Evolutionary conservation across 2,888 invertebrate genomes (phyloP).

Genomic region (Automeris io): DNA sequence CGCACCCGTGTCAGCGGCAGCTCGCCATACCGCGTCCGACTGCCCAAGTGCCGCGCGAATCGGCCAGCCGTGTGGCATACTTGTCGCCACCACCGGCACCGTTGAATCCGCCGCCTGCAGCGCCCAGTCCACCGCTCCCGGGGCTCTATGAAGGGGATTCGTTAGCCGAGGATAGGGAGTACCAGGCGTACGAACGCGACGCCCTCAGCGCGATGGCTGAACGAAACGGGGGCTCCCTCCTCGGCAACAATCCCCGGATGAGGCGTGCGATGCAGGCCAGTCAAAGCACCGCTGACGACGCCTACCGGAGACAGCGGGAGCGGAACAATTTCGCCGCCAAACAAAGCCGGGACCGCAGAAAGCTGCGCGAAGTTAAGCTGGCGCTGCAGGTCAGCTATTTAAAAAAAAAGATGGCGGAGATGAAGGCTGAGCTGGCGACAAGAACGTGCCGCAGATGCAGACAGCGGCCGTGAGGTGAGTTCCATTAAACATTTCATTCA

Average conservation of each 20-base stretch:
- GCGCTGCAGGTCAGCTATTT: slow-evolving; percentile 91
- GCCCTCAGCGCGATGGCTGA: slow-evolving; percentile 80
- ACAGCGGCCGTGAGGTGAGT: too few relatives aligned
- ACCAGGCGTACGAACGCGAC: slow-evolving; percentile 81
- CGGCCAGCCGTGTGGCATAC: too few relatives aligned
- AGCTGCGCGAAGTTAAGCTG: slow-evolving; percentile 94
- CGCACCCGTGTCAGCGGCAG: too few relatives aligned
- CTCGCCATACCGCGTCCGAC: too few relatives aligned
- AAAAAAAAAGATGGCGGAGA: slow-evolving; percentile 34
- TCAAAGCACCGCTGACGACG: slow-evolving; percentile 78
- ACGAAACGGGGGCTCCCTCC: too few relatives aligned
- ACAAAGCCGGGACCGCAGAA: slow-evolving; percentile 91
- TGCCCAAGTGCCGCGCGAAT: too few relatives aligned
- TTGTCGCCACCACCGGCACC: too few relatives aligned
- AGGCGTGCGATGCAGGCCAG: slow-evolving; percentile 61
- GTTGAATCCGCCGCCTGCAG: too few relatives aligned
- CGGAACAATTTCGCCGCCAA: slow-evolving; percentile 98
- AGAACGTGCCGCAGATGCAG: slow-evolving; percentile 29
- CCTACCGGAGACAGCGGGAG: slow-evolving; percentile 90
- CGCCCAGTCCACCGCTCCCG: too few relatives aligned
- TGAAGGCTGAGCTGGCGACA: slow-evolving; percentile 34
- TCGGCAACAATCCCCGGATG: slow-evolving; percentile 85
- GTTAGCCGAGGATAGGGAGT: too few relatives aligned
- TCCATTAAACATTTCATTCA: too few relatives aligned
- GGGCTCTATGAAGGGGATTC: too few relatives aligned